Evolutionary conservation across 37 sponge, comb jelly and placozoan species (phyloP).

Genomic region (Cliona cf. orientalis): DNA sequence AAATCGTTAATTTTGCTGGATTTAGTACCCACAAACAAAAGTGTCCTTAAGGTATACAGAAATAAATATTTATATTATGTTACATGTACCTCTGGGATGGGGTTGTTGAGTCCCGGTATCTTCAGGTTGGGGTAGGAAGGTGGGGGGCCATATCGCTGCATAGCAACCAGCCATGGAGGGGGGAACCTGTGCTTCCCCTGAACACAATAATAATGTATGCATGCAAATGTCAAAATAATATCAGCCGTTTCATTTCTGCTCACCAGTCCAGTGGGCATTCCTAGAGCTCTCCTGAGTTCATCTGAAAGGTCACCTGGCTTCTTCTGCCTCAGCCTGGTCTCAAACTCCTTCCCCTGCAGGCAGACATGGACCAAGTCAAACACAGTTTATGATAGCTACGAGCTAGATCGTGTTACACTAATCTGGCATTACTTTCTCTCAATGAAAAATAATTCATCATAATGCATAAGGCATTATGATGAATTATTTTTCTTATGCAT

Average conservation of each 20-base stretch:
- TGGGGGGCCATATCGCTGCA: conserved; percentile 99
- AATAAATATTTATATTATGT: not conserved
- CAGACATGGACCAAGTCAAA: too few species aligned
- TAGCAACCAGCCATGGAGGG: conserved; percentile 98
- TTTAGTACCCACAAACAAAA: not conserved
- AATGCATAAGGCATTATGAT: not conserved
- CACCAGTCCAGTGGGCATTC: conserved; percentile 93
- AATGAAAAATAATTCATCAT: not conserved
- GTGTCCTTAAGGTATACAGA: not conserved
- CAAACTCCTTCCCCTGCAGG: conserved; percentile 96
- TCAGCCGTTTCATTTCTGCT: too few species aligned
- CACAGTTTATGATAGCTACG: too few species aligned
- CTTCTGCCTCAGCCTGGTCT: conserved; percentile 90
- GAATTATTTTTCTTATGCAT: too few species aligned
- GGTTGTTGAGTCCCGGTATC: conserved; percentile 95
- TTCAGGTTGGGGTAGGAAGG: conserved; percentile 97
- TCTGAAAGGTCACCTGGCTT: conserved; percentile 96
- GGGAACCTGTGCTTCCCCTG: conserved; percentile 88
- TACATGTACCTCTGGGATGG: conserved; percentile 89
- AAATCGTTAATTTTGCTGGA: not conserved
- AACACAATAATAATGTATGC: not conserved
- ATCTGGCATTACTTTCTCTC: too few species aligned
- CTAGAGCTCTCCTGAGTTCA: conserved; percentile 88
- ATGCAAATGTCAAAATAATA: not conserved
- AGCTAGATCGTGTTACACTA: too few species aligned